Base-by-base conservation (phyloP, 2,888 invertebrate species). In the Oscheius sp. region DNA sequence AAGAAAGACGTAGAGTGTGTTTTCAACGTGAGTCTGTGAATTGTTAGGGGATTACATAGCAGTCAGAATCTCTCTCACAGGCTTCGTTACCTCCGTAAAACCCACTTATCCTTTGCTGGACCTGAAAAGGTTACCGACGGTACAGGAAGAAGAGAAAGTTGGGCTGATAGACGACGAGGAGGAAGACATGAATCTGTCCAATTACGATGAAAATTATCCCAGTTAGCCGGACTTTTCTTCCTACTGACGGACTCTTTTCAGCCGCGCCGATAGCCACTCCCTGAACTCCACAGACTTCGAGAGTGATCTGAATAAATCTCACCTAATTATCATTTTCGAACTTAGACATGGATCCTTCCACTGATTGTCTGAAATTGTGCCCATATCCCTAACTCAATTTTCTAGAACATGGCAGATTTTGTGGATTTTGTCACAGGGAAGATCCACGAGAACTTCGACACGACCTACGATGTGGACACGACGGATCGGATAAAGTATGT, bases 401-500 rank as follows among this genome's bases (percentile, higher is more conserved):
- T 48, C 48, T 48, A 63, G 63, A 63, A 0, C 0, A 21, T 63
- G 63, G 29, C 48, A 7, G 48, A 63, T 50, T 63, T 63, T 29
- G 63, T 63, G 5, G 48, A 63, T 0, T 63, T 48, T 29, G 50
- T 63, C 9, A 7, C n/a, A 21, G 50, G 1, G 0, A 63, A 48
- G 2, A 48, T 50, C 21, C 21, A 63, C 7, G 10, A 63, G 21
- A 47, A 58, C 10, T 68, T 74, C 21, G 73, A 71, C 13, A 75
- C 77, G 5, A 75, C 76, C 0, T 81, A 77, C 63, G 79, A 81
- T 50, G 76, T 78, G 55, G 79, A 79, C 70, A 70, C 78, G 3
- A 79, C 79, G 29, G 81, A 81, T 62, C 62, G 82, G 35, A 60
- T 82, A 9, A 79, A 81, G 35, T 84, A 83, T 68, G 73, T 76